These are phyloP conservation scores for Synergus laeviventris DNA, from an alignment of 2,888 invertebrate genomes.

Conservation along the genomic window DNA sequence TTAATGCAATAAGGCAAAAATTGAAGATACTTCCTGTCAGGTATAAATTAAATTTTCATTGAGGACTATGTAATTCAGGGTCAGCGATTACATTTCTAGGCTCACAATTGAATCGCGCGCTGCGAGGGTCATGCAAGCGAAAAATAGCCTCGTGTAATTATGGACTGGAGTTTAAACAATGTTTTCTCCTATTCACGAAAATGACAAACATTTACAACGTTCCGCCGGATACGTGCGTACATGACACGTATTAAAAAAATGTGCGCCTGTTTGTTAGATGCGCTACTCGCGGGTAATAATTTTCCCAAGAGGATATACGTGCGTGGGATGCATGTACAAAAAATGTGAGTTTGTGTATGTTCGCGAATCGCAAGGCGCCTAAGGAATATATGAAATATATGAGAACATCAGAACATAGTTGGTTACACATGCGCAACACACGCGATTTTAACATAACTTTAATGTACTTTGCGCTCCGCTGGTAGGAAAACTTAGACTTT, in stretches of 20 bases:
- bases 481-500: slow-evolving; percentile 5
- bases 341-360: neutral
- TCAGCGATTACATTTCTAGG: slow-evolving; percentile 51
- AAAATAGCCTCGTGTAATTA: slow-evolving; percentile 52
- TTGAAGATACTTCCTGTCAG: slow-evolving; percentile 17
- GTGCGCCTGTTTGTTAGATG: slow-evolving; percentile 70
- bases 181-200: slow-evolving; percentile 55
- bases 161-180: slow-evolving; percentile 55
- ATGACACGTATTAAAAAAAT: slow-evolving; percentile 68
- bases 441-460: slow-evolving; percentile 57
- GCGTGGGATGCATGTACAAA: slow-evolving; percentile 13
- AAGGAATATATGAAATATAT: slow-evolving; percentile 12
- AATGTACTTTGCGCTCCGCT: slow-evolving; percentile 41
- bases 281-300: slow-evolving; percentile 64
- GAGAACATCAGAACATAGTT: slow-evolving; percentile 50
- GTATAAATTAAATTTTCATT: slow-evolving; percentile 35
- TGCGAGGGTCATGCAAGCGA: slow-evolving; percentile 50
- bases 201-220: slow-evolving; percentile 64
- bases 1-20: slow-evolving; percentile 1
- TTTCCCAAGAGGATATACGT: slow-evolving; percentile 43
- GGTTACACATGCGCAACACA: slow-evolving; percentile 52
- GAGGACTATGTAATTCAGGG: slow-evolving; percentile 43
- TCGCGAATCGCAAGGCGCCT: neutral
- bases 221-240: slow-evolving; percentile 70
- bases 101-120: slow-evolving; percentile 50